These are phyloP conservation scores for Bos javanicus DNA, from an alignment of 2,113 vertebrate species.

Conservation along the genomic window DNA sequence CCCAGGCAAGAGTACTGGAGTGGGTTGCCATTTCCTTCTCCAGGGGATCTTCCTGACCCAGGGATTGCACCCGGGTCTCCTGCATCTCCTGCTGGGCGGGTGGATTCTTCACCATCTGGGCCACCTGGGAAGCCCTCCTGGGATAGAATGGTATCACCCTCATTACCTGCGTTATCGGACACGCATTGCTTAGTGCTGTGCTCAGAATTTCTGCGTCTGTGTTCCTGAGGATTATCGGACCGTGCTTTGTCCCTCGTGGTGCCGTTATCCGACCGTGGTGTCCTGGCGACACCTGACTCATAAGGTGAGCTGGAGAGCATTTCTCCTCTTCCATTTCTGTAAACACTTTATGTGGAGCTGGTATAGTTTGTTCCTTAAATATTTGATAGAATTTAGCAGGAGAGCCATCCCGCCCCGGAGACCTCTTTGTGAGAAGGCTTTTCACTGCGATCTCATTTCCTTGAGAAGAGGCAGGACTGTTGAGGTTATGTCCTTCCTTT, in stretches of 20 bases:
- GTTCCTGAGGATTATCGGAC: background rate
- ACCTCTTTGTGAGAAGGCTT: background rate
- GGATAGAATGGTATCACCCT: too few relatives aligned
- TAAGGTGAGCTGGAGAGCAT: background rate
- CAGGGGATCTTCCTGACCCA: background rate
- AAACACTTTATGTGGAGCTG: background rate
- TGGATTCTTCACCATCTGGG: rapidly evolving
- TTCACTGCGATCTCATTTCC: rapidly evolving
- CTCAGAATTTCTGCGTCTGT: background rate
- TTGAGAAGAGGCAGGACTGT: rapidly evolving
- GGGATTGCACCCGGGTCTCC: background rate
- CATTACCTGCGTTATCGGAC: background rate
- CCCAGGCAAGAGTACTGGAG: background rate
- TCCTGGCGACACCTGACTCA: too few relatives aligned
- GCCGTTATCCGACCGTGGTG: background rate
- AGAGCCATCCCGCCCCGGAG: background rate
- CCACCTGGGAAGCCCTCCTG: background rate
- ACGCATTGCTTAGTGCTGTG: background rate
- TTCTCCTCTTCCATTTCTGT: background rate
- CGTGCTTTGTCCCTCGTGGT: rapidly evolving
- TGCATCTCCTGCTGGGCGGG: background rate
- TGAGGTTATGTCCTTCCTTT: background rate
- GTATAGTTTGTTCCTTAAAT: background rate
- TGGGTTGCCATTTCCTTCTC: background rate
- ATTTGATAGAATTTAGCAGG: background rate